phyloP scores from a whole-genome alignment of 2,797 vertebrate species.

The Acanthiza pusilla region DNA sequence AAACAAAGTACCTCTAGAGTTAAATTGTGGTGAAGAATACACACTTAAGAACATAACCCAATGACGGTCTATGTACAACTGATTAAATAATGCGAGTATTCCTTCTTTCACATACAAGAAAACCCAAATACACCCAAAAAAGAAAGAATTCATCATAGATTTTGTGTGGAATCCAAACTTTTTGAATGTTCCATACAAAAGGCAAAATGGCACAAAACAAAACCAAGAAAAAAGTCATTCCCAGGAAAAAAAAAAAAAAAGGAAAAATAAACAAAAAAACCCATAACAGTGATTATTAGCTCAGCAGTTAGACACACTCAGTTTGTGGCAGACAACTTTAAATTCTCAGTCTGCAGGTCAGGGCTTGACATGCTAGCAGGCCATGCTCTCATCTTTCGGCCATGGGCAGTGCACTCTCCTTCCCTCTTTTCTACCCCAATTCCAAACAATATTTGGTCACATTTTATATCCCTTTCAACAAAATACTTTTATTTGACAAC shows the following conservation, averaged over 20 bases:
- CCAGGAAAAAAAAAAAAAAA: background rate
- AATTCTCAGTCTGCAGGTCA: background rate
- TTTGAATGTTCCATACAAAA: background rate
- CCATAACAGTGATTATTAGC: background rate
- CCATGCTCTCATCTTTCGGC: background rate
- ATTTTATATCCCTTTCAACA: background rate
- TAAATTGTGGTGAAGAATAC: background rate
- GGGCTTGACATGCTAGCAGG: background rate
- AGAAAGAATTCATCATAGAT: background rate
- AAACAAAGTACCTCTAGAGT: background rate
- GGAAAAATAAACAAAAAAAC: no score
- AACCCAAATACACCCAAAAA: rapidly evolving
- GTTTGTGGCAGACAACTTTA: background rate
- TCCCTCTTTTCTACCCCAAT: background rate
- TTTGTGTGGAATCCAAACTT: background rate
- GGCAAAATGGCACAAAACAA: background rate
- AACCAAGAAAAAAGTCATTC: background rate
- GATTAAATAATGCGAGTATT: background rate
- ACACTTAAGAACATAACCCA: background rate
- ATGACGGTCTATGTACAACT: rapidly evolving
- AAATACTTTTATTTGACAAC: background rate
- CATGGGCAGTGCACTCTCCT: background rate
- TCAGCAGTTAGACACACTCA: background rate
- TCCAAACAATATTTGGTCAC: background rate
- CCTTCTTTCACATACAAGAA: background rate